Percentiles rank a stretch among this genome's conserved stretches.
These are phyloP conservation scores for Pipistrellus nathusii DNA, from an alignment of 2,797 vertebrate species.

Conservation along the genomic window DNA sequence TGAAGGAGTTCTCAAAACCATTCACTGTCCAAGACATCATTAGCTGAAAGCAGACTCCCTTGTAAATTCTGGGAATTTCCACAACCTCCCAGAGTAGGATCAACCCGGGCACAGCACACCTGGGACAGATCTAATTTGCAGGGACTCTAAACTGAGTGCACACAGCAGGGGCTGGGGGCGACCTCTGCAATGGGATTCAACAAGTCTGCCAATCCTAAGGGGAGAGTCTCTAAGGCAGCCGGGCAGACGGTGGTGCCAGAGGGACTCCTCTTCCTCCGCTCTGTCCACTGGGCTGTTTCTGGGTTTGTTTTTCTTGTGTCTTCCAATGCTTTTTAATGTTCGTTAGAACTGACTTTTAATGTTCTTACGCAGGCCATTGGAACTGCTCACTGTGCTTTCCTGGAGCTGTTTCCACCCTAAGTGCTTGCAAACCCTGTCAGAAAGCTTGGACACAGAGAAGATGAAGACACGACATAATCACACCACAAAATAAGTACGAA, in stretches of 20 bases:
- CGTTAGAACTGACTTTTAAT: not conserved
- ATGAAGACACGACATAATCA: not conserved
- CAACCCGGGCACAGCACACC: not conserved
- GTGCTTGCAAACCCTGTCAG: not conserved
- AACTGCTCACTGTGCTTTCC: not conserved
- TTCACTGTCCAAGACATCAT: not conserved
- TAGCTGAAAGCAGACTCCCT: not conserved
- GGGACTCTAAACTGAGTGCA: not conserved
- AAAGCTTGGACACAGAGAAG: not conserved
- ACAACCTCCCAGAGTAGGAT: not conserved
- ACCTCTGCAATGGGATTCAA: not conserved
- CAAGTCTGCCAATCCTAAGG: no score
- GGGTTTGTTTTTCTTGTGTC: no score
- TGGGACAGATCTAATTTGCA: not conserved
- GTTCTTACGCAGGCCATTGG: not conserved
- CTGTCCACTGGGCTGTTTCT: not conserved
- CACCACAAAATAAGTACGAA: not conserved
- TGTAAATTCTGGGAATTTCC: not conserved
- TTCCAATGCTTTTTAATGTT: not conserved
- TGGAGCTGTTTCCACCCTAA: not conserved
- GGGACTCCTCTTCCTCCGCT: not conserved
- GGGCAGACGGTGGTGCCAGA: accelerated
- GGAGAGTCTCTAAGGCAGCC: accelerated
- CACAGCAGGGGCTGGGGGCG: not conserved
- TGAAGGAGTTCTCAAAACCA: not conserved